Evolutionary conservation across 2,888 invertebrate genomes (phyloP).

Genomic region (Cantharis lateralis): DNA sequence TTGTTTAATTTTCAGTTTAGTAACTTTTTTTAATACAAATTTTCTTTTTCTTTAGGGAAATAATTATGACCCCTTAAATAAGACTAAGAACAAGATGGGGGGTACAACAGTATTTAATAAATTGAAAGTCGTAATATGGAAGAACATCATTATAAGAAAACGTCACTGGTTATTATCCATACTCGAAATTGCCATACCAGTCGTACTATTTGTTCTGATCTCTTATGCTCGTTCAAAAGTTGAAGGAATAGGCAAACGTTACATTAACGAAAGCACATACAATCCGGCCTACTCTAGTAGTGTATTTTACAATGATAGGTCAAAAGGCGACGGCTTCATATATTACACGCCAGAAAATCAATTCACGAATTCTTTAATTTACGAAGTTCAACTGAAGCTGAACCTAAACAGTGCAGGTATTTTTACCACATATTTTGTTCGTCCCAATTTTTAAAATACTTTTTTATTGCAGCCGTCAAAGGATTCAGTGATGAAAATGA

Average conservation of each 20-base stretch:
- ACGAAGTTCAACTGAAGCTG: slow-evolving; percentile 44
- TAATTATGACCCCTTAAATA: not conserved
- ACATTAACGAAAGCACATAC: slow-evolving; percentile 43
- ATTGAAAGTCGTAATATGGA: slow-evolving; percentile 50
- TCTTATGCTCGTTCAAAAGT: slow-evolving; percentile 50
- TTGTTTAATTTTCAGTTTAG: too few relatives aligned
- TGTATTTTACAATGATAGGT: slow-evolving; percentile 34
- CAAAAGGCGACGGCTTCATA: slow-evolving; percentile 33
- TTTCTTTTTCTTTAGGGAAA: not conserved
- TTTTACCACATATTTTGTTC: slow-evolving; percentile 15
- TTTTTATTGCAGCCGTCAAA: slow-evolving; percentile 39
- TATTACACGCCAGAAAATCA: slow-evolving; percentile 46
- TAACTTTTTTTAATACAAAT: too few relatives aligned
- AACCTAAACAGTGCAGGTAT: slow-evolving; percentile 46
- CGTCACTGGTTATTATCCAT: slow-evolving; percentile 49
- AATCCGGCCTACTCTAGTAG: slow-evolving; percentile 20
- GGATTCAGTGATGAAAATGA: slow-evolving; percentile 42
- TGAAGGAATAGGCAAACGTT: slow-evolving; percentile 44
- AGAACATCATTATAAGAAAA: slow-evolving; percentile 48
- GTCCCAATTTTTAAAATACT: slow-evolving; percentile 17
- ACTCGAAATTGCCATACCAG: slow-evolving; percentile 48
- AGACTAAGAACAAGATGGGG: slow-evolving; percentile 48
- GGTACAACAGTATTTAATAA: slow-evolving; percentile 34
- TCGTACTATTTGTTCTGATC: slow-evolving; percentile 48
- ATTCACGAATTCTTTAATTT: slow-evolving; percentile 44